Base-by-base conservation (phyloP, 2,888 invertebrate species). In the Toxonevra muliebris region DNA sequence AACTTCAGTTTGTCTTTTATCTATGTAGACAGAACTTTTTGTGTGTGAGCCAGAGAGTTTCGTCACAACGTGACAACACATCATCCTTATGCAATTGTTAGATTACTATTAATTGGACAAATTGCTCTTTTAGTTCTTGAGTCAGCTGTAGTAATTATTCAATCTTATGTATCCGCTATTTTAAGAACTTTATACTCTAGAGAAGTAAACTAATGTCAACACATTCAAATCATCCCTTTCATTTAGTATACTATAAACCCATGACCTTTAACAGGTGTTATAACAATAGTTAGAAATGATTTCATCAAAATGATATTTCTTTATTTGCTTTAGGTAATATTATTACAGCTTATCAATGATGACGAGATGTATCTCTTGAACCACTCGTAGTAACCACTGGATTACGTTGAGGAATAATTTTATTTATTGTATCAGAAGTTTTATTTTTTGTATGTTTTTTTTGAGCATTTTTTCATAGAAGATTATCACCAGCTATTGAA, bases 231-330 rank as follows among this genome's bases (percentile, higher is more conserved):
- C 90, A 90, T 50, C 88, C 90, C 1, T 91, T 86, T 77, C 90
- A 91, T 74, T 83, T 91, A 88, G 90, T 90, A 71, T 88, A 90
- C 79, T 86, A 87, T 75, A 91, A 90, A 0, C n/a, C 90, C 90
- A 0, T 91, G 90, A 87, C 90, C 90, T 41, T 75, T 90, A 79
- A 85, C 89, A 61, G 88, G 88, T 71, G 85, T 88, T 20, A 84
- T 90, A 87, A 87, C 87, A 53, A 79, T 87, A 81, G 87, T 89
- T 59, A 84, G 87, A 89, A 89, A 88, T 89, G 89, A 88, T 90
- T 90, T 40, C 88, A 89, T 82, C 83, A 86, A 77, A 87, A 85
- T 84, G 84, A 87, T 75, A 82, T 82, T 73, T 85, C 84, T 73
- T 76, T 89, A n/a, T n/a, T n/a, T n/a, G n/a, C n/a, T n/a, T n/a